A percentile compares a stretch with the other conserved stretches of the same genome.
Evolutionary conservation across 2,797 vertebrate genomes (phyloP).

Genomic region (Tokudaia muenninki): DNA sequence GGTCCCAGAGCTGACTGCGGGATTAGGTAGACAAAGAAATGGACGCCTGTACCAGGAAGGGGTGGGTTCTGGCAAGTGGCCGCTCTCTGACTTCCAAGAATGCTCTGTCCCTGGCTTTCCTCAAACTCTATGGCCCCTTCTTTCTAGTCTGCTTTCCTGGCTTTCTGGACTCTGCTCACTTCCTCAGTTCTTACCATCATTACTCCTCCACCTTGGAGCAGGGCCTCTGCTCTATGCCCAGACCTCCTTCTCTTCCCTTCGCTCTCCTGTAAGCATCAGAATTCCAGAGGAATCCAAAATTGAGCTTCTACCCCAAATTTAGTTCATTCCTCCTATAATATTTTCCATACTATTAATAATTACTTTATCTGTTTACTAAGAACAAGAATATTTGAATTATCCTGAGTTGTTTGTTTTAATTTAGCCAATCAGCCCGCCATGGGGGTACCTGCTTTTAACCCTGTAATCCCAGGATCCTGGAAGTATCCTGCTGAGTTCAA

Average conservation of each 20-base stretch:
- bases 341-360: neutral
- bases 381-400: conserved; percentile 27
- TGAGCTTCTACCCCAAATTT: neutral
- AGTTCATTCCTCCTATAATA: neutral
- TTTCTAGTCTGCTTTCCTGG: neutral
- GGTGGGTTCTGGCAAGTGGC: neutral
- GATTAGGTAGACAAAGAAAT: neutral
- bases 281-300: neutral
- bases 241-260: neutral
- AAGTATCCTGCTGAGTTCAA: neutral
- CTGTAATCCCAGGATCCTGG: neutral
- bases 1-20: neutral
- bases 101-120: neutral
- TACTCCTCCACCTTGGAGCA: neutral
- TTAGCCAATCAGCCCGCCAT: neutral
- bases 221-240: neutral
- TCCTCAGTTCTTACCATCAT: neutral
- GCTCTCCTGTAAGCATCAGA: neutral
- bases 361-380: neutral
- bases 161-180: neutral
- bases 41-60: neutral
- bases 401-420: neutral
- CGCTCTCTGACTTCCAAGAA: neutral
- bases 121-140: neutral
- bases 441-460: neutral